Evolutionary conservation across 1,140 invertebrate species (phyloP), one percentile per base, ranked within the genome.

Genomic region (Anastatus disparis): DNA sequence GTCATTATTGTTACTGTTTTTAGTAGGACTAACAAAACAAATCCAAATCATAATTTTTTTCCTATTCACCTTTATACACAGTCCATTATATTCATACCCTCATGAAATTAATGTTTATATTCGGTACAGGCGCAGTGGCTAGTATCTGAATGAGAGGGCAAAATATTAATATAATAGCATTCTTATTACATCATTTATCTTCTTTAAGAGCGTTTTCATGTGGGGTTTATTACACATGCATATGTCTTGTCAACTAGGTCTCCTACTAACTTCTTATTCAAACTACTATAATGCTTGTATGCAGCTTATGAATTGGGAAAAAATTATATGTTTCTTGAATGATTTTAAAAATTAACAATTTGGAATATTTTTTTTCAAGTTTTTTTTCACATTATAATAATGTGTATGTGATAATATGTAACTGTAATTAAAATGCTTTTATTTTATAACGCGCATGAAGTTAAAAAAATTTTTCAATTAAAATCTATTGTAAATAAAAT

Each of bases 151-250:
- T 82, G 77, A 84, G 83, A 85, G 84, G 84, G 84, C 83, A 86
- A 86, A 85, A 85, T 86, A 86, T 85, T 84, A 85, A 85, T 86
- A 86, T 81, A 79, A 85, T 84, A 81, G 82, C 79, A 79, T 12
- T 48, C 31, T 48, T 55, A 67, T 22, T 68, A 4, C 53, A 27
- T 8, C 12, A 15, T 38, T 58, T 71, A 48, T 35, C 26, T 59
- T 31, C 15, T 55, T 7, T 22, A 53, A 35, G 42, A 65, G 35
- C 20, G 26, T 53, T 68, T 61, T 68, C 20, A 67, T 69, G 61
- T 71, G 71, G 73, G 72, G 67, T 71, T 53, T 72, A 58, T 71
- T 70, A 64, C 46, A 74, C 24, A 9, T 44, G 40, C 3, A 44
- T 44, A 9, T 44, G 15, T 44, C n/a, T 44, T 3, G 7, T 44